A percentile compares a stretch with the other conserved stretches of the same genome.
These are phyloP conservation scores for Anthophora plumipes DNA, from an alignment of 2,888 invertebrate species.

Conservation along the genomic window DNA sequence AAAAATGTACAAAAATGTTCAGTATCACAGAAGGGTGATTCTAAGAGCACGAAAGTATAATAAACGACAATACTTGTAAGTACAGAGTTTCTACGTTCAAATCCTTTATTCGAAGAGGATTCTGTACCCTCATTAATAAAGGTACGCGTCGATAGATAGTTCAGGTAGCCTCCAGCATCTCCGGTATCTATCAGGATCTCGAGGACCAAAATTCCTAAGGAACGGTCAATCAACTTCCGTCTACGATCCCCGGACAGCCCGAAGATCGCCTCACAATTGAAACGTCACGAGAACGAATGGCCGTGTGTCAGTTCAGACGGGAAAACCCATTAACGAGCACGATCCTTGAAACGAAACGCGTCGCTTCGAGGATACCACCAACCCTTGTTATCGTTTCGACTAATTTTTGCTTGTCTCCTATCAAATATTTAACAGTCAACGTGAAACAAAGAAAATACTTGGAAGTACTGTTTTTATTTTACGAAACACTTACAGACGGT, in stretches of 20 bases:
- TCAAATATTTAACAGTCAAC: not conserved
- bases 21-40: too few relatives aligned
- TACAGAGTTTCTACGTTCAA: not conserved
- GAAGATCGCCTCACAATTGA: constrained; percentile 78
- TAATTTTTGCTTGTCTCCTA: constrained; percentile 5
- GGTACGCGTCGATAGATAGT: constrained; percentile 76
- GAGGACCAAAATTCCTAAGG: constrained; percentile 68
- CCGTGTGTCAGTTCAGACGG: constrained; percentile 73
- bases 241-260: constrained; percentile 73
- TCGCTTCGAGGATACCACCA: not conserved
- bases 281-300: constrained; percentile 78
- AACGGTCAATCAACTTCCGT: constrained; percentile 80
- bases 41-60: too few relatives aligned
- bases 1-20: too few relatives aligned
- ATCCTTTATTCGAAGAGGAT: constrained; percentile 49
- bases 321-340: constrained; percentile 71
- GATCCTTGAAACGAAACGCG: constrained; percentile 42
- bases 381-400: constrained; percentile 1
- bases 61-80: not conserved
- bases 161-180: constrained; percentile 60
- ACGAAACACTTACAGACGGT: too few relatives aligned
- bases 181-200: constrained; percentile 60
- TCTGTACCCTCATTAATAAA: constrained; percentile 82
- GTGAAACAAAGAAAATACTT: too few relatives aligned
- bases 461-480: too few relatives aligned